These are phyloP conservation scores for Lampropteryx suffumata DNA, from an alignment of 2,888 invertebrate genomes.

Conservation along the genomic window DNA sequence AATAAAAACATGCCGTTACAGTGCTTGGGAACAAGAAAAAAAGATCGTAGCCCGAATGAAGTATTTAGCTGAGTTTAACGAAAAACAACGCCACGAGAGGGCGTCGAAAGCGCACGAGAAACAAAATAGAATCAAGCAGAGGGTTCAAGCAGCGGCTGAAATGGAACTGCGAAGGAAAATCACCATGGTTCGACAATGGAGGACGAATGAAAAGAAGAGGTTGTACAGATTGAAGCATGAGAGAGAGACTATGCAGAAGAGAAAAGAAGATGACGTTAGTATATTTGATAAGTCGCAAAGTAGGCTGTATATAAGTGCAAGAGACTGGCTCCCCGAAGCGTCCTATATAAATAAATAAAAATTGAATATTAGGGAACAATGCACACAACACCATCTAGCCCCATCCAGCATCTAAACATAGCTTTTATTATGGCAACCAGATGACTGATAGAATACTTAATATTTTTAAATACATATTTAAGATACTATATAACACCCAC, in stretches of 20 bases:
- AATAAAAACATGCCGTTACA: constrained; percentile 28
- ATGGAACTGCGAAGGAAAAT: constrained; percentile 73
- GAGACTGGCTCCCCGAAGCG: too few species aligned
- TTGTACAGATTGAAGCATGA: constrained; percentile 59
- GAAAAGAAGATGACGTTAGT: constrained; percentile 58
- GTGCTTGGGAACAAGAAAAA: constrained; percentile 68
- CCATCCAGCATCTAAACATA: too few species aligned
- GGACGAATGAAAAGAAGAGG: constrained; percentile 68
- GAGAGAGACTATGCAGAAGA: constrained; percentile 53
- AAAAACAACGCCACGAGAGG: constrained; percentile 61
- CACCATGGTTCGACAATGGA: constrained; percentile 72
- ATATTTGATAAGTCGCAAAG: neutral
- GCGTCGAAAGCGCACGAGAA: constrained; percentile 58
- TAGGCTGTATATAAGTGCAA: too few species aligned
- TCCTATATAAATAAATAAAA: too few species aligned
- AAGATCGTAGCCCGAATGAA: constrained; percentile 66
- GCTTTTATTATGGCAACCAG: too few species aligned
- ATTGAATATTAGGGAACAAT: too few species aligned
- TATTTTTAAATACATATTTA: too few species aligned
- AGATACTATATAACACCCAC: too few species aligned
- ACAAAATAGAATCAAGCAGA: constrained; percentile 65
- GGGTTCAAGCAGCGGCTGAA: constrained; percentile 71
- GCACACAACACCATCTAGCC: too few species aligned
- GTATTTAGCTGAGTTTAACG: constrained; percentile 65
- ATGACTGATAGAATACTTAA: too few species aligned